Evolutionary conservation across 2,888 invertebrate genomes (phyloP).

Genomic region (Tiliacea aurago): DNA sequence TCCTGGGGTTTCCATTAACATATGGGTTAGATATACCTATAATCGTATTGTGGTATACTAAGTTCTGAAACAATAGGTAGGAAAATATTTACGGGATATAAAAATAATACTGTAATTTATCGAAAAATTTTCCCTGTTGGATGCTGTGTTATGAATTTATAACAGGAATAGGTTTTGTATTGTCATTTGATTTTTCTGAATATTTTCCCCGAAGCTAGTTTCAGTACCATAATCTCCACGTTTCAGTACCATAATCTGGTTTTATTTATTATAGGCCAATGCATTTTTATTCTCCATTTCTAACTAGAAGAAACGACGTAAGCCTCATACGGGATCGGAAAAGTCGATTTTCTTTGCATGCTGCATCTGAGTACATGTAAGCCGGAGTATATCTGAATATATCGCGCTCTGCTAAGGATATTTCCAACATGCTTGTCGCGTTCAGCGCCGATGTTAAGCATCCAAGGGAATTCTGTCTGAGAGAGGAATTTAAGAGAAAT

Average conservation of each 20-base stretch:
- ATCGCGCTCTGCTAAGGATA: conserved; percentile 41
- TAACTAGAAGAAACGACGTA: conserved; percentile 66
- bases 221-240: background rate
- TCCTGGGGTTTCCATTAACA: conserved; percentile 24
- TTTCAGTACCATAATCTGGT: background rate
- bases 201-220: background rate
- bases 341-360: conserved; percentile 71
- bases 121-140: conserved; percentile 1
- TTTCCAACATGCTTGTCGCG: conserved; percentile 57
- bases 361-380: conserved; percentile 66
- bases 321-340: conserved; percentile 48
- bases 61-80: conserved; percentile 21
- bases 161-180: background rate
- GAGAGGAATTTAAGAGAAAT: conserved; percentile 55
- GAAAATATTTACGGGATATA: conserved; percentile 27
- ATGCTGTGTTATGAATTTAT: conserved; percentile 3
- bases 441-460: conserved; percentile 51
- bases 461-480: conserved; percentile 46
- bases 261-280: background rate
- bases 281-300: conserved; percentile 56
- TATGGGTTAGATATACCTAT: background rate
- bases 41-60: background rate
- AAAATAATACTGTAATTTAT: conserved; percentile 18
- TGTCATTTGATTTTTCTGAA: background rate
- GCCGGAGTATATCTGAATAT: conserved; percentile 57